Base-by-base conservation (phyloP, 2,888 invertebrate species). In the Heliothis peltigera region DNA sequence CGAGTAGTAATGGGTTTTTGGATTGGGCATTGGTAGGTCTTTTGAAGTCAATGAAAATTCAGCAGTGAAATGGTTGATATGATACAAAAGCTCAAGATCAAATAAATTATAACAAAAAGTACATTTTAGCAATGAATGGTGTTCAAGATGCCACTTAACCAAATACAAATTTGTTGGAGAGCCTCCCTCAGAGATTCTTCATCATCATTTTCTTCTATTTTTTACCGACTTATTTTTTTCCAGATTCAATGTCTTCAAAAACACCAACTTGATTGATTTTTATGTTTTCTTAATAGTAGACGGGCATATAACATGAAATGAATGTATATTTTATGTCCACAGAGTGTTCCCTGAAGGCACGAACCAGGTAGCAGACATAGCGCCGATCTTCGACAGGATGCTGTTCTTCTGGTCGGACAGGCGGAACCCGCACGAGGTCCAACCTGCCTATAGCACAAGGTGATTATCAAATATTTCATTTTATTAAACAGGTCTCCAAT, bases 371-470 rank as follows among this genome's bases (percentile, higher is more conserved):
- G 98, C 98, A 0, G 97, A 98, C 86, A 98, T 99, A 83, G 98
- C 98, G 87, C 99, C 99, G 0, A 95, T 97, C 58, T 99, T 99
- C 91, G 99, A 99, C 91, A 84, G 99, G 65, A 96, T 99, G 89
- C 95, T 99, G 82, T 99, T 99, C 93, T 99, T 99, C 95, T 99
- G 99, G 99, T 99, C 99, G 0, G 99, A 99, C 86, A 95, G 98
- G 81, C 96, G 99, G 79, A 99, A 99, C 94, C 99, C 99, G 0
- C 99, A 99, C 88, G 99, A 99, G 95, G 99, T 99, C 1, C 98
- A 98, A 89, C 99, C 99, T 1, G 97, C 99, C 0, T 98, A 96
- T 88, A 96, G 96, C 85, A 98, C 98, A 12, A 96, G 95, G 95
- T 95, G 69, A 79, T 35, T 68, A 43, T 18, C 0, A 3, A 4